Base-by-base conservation (phyloP, 2,797 vertebrate genomes). In the Peromyscus aztecus region DNA sequence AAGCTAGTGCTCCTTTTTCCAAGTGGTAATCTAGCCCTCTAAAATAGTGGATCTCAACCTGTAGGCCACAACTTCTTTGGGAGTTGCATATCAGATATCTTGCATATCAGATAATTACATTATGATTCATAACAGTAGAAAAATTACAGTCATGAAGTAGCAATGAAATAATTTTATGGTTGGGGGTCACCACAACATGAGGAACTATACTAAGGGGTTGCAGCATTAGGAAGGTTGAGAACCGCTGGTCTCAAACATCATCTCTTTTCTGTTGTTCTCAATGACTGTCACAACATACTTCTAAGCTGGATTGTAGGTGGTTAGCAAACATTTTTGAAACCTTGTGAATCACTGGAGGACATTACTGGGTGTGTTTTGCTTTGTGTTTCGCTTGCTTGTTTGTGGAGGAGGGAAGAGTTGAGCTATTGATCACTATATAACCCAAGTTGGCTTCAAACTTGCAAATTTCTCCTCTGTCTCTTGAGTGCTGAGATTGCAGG, bases 1-100 rank as follows among this genome's bases (percentile, higher is more conserved):
- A 94, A 96, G 55, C 11, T 67, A 77, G 16, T 55, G 17, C 0
- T 73, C 14, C 13, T 96, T 91, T 91, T 89, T 69, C 69, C 37
- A 87, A 90, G 43, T 65, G 27, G 59, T 12, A 57, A 21, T 31
- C 23, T 85, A 49, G 82, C 2, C 21, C 17, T 24, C 27, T 24
- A 78, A 92, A 96, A 88, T 21, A 73, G 21, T 73, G 21, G 21
- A 73, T 12, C 71, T 73, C 71, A 73, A 24, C 71, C 37, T 40
- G 37, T 73, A 21, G 37, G 71, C 40, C 71, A 73, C 4, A 4
- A 24, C 21, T 37, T 10, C 9, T 11, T 73, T 37, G 69, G 19
- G 19, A n/a, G 4, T 37, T 9, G 4, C 8, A 71, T 37, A 37
- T 21, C 69, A 40, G 21, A 40, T 40, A 24, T 40, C 11, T 10